Conservation (phyloP, 2,797 vertebrate species). For the Danionella dracula region DNA sequence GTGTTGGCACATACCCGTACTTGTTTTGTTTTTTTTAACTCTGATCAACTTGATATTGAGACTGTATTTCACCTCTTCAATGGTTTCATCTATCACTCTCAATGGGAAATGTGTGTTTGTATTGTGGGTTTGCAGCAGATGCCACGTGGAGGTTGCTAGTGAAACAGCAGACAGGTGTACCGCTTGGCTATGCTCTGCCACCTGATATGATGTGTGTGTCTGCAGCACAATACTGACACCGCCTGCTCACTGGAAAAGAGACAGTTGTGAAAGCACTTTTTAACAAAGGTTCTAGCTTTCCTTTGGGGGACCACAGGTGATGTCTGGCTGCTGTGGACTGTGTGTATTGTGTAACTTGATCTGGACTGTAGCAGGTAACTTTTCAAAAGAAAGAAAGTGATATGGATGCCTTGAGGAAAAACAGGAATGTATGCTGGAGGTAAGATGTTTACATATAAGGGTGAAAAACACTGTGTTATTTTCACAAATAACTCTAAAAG, state of each 20-base stretch:
- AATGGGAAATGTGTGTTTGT: background rate
- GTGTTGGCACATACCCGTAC: no score
- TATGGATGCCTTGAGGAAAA: background rate
- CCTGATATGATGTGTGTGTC: slow-evolving; percentile 9
- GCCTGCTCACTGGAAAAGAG: slow-evolving; percentile 7
- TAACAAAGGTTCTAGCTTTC: slow-evolving; percentile 10
- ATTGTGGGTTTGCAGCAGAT: slow-evolving; percentile 3
- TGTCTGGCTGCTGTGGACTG: slow-evolving; percentile 6
- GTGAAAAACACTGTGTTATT: no score
- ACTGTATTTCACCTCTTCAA: background rate
- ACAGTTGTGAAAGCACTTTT: background rate
- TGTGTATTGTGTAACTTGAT: slow-evolving; percentile 28
- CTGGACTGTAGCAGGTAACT: background rate
- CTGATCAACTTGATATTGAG: no score
- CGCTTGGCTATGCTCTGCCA: background rate
- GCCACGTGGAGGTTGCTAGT: slow-evolving; percentile 9
- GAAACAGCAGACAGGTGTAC: slow-evolving; percentile 14
- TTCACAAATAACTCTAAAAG: no score
- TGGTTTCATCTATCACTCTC: background rate
- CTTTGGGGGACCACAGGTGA: slow-evolving; percentile 11
- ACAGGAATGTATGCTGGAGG: background rate
- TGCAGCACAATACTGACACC: slow-evolving; percentile 1
- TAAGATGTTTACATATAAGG: no score
- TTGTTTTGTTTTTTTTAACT: no score
- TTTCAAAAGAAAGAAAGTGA: slow-evolving; percentile 1